Base-by-base conservation (phyloP, 1,140 invertebrate genomes). In the Camponotus vicinus region DNA sequence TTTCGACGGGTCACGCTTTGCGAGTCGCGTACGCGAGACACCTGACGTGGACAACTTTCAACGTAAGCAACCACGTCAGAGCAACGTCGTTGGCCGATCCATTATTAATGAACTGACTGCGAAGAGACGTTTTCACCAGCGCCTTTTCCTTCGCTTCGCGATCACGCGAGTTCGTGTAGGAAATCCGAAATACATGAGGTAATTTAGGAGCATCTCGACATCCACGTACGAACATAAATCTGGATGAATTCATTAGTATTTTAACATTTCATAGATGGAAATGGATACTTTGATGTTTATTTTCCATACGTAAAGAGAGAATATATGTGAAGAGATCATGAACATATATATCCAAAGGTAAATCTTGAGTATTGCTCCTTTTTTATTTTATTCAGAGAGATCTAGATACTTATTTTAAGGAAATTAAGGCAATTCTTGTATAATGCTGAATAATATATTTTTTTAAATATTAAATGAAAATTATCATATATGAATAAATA, bases 21-120 rank as follows among this genome's bases (percentile, higher is more conserved):
- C 49, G 32, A 70, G 18, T 45, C 86, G 11, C 73, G 18, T 11
- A n/a, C 52, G 71, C 52, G 71, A 63, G 49, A 82, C 34, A 87
- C 59, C 86, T 91, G 91, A 91, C 91, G 88, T 90, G 86, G 88
- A 84, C 79, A 70, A 83, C 61, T 79, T 84, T 49, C 37, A 86
- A 61, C 89, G 85, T 88, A 88, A 89, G 86, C 82, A 85, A 91
- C 91, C 90, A 91, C 91, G 91, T 91, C 91, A 91, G 86, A 66
- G 34, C 37, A 73, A 55, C 52, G 84, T 87, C 59, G 71, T 75
- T 82, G 80, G 55, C 83, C 88, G 69, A 91, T 90, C 88, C 73
- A 91, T 91, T 91, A 91, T 91, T 91, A 90, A 90, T 91, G 82
- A 15, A 61, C 45, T 66, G 34, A 49, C 34, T 21, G 40, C n/a